phyloP scores from a whole-genome alignment of 2,113 vertebrate species.

The Lichenostomus cassidix region DNA sequence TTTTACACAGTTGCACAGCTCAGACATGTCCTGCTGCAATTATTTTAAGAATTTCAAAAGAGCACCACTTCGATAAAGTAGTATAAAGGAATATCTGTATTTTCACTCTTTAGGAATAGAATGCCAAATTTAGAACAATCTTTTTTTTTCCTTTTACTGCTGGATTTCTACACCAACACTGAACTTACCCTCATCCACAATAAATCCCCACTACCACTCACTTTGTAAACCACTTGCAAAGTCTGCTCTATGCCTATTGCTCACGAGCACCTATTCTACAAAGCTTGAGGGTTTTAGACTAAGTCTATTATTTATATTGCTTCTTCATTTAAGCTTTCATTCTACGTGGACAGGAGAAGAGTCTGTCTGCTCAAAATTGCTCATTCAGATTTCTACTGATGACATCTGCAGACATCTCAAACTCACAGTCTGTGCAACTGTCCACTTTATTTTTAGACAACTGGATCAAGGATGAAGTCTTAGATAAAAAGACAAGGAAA shows the following conservation, averaged over 20 bases:
- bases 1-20: not conserved
- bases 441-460: not conserved
- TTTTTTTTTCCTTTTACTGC: not conserved
- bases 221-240: not conserved
- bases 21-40: not conserved
- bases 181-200: not conserved
- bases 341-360: not conserved
- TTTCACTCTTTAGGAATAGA: not conserved
- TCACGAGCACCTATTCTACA: not conserved
- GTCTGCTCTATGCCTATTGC: not conserved
- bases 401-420: not conserved
- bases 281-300: not conserved
- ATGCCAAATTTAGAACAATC: not conserved
- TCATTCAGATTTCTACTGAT: not conserved
- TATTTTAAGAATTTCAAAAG: not conserved
- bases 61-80: not conserved
- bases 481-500: not conserved
- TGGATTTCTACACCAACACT: not conserved
- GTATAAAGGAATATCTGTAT: not conserved
- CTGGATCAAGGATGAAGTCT: not conserved
- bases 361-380: not conserved
- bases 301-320: not conserved
- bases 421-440: not conserved
- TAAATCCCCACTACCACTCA: not conserved
- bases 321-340: not conserved